phyloP scores from a whole-genome alignment of 2,888 invertebrate genomes.

The Microplitis deprimator region DNA sequence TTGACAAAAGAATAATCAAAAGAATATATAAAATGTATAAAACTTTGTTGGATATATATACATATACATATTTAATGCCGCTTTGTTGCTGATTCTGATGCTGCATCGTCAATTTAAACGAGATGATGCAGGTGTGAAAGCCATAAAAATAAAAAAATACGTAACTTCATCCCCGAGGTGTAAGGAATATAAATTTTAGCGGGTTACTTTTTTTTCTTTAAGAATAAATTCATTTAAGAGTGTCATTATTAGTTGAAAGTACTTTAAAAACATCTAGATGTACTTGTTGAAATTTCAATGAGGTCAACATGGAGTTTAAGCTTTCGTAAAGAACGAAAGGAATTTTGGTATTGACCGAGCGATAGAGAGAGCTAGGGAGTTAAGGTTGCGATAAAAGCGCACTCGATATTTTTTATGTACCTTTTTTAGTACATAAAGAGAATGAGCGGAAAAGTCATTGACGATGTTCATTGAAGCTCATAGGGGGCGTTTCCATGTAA shows the following conservation, averaged over 20 bases:
- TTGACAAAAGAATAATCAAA: not conserved
- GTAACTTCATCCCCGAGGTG: not conserved
- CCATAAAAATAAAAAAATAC: not conserved
- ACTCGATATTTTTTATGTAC: not conserved
- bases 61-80: too few relatives aligned
- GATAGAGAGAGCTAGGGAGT: not conserved
- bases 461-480: constrained; percentile 17
- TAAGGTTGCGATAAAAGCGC: not conserved
- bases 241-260: constrained; percentile 12
- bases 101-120: not conserved
- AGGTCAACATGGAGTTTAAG: constrained; percentile 10
- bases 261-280: not conserved
- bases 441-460: constrained; percentile 13
- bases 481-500: not conserved
- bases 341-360: constrained; percentile 12
- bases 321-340: not conserved
- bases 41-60: not conserved
- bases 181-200: not conserved
- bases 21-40: not conserved
- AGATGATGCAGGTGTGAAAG: not conserved
- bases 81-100: not conserved
- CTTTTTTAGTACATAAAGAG: not conserved
- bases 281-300: constrained; percentile 16
- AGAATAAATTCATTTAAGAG: not conserved
- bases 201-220: not conserved